Evolutionary conservation across 1,140 invertebrate genomes (phyloP).

Genomic region (Drusus annulatus): DNA sequence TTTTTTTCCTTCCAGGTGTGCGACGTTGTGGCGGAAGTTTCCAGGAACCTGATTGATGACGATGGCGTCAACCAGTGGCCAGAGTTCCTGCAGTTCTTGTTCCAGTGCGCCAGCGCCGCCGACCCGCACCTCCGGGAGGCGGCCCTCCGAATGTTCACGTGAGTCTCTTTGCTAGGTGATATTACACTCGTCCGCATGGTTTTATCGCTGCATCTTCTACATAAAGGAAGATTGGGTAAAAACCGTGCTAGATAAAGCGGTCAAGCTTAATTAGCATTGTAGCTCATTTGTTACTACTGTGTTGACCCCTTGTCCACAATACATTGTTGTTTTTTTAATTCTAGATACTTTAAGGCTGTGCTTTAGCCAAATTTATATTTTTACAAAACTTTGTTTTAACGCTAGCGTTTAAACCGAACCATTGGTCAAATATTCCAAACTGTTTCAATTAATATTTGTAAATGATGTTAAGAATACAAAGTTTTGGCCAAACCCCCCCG

Average conservation of each 20-base stretch:
- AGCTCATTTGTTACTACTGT: constrained; percentile 13
- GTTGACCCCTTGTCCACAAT: too few relatives aligned
- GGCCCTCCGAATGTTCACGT: constrained; percentile 95
- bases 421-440: too few relatives aligned
- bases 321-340: too few relatives aligned
- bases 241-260: constrained; percentile 35
- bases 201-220: neutral
- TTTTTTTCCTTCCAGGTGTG: constrained; percentile 72
- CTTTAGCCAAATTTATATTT: too few relatives aligned
- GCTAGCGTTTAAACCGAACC: too few relatives aligned
- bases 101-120: constrained; percentile 91
- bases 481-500: too few relatives aligned
- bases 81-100: constrained; percentile 96
- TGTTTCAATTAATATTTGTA: too few relatives aligned
- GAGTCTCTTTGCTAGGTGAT: constrained; percentile 66
- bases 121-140: constrained; percentile 91
- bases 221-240: constrained; percentile 29
- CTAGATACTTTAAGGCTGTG: too few relatives aligned
- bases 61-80: constrained; percentile 98
- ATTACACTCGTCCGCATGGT: constrained; percentile 18
- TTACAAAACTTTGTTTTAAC: too few relatives aligned
- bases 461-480: too few relatives aligned
- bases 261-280: constrained; percentile 55
- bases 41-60: constrained; percentile 96
- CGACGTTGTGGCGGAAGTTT: constrained; percentile 95